phyloP scores from a whole-genome alignment of 2,888 invertebrate species.

The Ditula angustiorana region DNA sequence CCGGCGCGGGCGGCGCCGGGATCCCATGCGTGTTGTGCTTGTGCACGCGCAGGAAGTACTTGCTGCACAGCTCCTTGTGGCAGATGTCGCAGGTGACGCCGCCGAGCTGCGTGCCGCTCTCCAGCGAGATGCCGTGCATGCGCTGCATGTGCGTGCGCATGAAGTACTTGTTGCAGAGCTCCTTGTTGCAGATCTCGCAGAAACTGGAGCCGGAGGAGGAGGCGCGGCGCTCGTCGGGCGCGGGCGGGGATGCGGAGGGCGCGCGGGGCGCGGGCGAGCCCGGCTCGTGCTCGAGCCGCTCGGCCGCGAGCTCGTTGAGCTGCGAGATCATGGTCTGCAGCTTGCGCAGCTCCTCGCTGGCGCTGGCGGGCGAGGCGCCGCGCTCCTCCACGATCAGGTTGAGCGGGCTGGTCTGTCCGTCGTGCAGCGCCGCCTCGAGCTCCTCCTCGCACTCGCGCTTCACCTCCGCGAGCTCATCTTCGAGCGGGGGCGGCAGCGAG shows the following conservation, averaged over 20 bases:
- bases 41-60: slow-evolving; percentile 98
- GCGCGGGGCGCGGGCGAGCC: slow-evolving; percentile 62
- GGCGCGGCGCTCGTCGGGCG: slow-evolving; percentile 81
- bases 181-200: slow-evolving; percentile 99
- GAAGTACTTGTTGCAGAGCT: slow-evolving; percentile 99
- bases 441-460: slow-evolving; percentile 83
- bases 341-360: slow-evolving; percentile 94
- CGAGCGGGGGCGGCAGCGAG: slow-evolving; percentile 68
- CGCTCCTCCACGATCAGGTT: slow-evolving; percentile 91
- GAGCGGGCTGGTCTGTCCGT: slow-evolving; percentile 91
- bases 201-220: slow-evolving; percentile 91
- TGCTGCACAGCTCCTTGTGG: slow-evolving; percentile 98
- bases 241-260: slow-evolving; percentile 72
- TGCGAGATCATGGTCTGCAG: slow-evolving; percentile 96
- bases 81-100: slow-evolving; percentile 99
- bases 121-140: slow-evolving; percentile 98
- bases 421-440: slow-evolving; percentile 73
- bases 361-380: slow-evolving; percentile 86
- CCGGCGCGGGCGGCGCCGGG: slow-evolving; percentile 91
- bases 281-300: slow-evolving; percentile 74
- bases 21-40: slow-evolving; percentile 99
- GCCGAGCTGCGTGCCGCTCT: slow-evolving; percentile 96
- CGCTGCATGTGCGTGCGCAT: slow-evolving; percentile 99
- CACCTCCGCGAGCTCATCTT: slow-evolving; percentile 75
- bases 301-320: slow-evolving; percentile 91